Evolutionary conservation across 1,140 invertebrate species (phyloP), one percentile per base, ranked within the genome.

Genomic region (Chymomyza costata): DNA sequence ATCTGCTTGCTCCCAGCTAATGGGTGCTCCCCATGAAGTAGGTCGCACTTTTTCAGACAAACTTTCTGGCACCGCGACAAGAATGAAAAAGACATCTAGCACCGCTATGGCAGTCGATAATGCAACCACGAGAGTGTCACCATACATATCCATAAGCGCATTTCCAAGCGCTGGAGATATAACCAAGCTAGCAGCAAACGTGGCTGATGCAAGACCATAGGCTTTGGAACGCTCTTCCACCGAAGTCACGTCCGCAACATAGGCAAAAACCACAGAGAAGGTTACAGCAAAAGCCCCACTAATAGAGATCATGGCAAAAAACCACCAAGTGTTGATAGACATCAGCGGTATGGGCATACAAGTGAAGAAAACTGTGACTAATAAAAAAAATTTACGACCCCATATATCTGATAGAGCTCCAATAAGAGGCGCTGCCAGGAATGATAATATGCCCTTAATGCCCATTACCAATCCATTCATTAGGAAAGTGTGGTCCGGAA

Each of bases 381-480:
- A 89, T 44, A 99, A 91, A 87, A 99, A 99, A 84, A 98, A 94
- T 87, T 99, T 99, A 65, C 97, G 89, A 32, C 98, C 98, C 94
- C 97, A 99, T 21, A 98, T 94, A 87, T 99, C 98, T 6, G 96
- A 98, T 21, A 99, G 88, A 3, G 97, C 97, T 52, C 98, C 98
- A 64, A 99, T 96, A 60, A 99, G 87, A 11, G 98, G 98, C 40
- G 98, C 97, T 82, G 94, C 95, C 63, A 99, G 89, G 88, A 99
- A 99, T 48, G 97, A 99, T 62, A 99, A 87, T 66, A 99, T 92
- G 66, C 98, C 98, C 91, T 99, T 93, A 65, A 99, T 96, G 65
- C 98, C 98, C 91, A 99, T 96, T 82, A 99, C 99, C 54, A 99
- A 89, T 52, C 98, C 98, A 91, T 99, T 99, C 95, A 99, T 98